A percentile compares a stretch with the other conserved stretches of the same genome.
Evolutionary conservation across 2,888 invertebrate genomes (phyloP).

Genomic region (Cryptus armator): DNA sequence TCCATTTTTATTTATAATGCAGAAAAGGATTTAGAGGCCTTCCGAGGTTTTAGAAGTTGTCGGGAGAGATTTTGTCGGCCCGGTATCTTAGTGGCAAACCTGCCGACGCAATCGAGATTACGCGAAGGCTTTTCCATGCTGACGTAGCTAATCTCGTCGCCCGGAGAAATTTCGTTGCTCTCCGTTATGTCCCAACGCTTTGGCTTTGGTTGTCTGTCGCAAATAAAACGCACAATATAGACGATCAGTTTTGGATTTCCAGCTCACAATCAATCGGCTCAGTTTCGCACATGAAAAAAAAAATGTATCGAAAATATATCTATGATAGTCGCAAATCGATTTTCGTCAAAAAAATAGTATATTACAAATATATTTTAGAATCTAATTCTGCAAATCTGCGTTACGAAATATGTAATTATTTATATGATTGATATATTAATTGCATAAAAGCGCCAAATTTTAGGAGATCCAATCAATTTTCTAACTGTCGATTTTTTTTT

Average conservation of each 20-base stretch:
- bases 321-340: too few relatives aligned
- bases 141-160: conserved; percentile 49
- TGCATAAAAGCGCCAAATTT: too few relatives aligned
- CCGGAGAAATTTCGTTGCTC: conserved; percentile 31
- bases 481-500: too few relatives aligned
- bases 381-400: too few relatives aligned
- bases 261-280: not conserved
- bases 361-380: too few relatives aligned
- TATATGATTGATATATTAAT: too few relatives aligned
- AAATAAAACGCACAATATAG: not conserved
- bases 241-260: not conserved
- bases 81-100: conserved; percentile 6
- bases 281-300: too few relatives aligned
- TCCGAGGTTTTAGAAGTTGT: conserved; percentile 7
- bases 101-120: conserved; percentile 26
- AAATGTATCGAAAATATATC: too few relatives aligned
- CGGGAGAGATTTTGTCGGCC: conserved; percentile 10
- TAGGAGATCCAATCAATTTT: not conserved
- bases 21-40: not conserved
- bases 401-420: too few relatives aligned
- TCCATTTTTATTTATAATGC: conserved; percentile 12
- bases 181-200: conserved; percentile 71
- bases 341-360: too few relatives aligned
- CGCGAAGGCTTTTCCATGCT: conserved; percentile 58
- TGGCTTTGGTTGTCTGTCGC: conserved; percentile 67